Base-by-base conservation (phyloP, 2,797 vertebrate genomes). In the Micrastur ruficollis region DNA sequence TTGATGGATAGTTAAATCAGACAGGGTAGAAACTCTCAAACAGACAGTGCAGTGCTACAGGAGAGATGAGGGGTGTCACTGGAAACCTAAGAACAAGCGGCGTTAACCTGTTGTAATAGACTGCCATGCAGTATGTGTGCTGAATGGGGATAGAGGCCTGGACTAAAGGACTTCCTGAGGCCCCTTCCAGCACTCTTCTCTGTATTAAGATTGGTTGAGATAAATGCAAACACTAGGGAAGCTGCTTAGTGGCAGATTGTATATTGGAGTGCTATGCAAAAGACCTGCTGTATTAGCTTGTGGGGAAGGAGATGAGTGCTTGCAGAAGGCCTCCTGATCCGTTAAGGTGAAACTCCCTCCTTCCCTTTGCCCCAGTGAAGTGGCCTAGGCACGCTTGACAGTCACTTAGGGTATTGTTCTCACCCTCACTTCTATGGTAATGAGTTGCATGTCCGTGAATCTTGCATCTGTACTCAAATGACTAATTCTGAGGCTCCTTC, bases 1-100 rank as follows among this genome's bases (percentile, higher is more conserved):
- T 59, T 78, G 82, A 13, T 66, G 70, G 55, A n/a, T 80, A 75
- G 68, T 90, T 89, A 90, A 85, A 93, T 82, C 18, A 42, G 44
- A 46, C 21, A 9, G 12, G 17, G 40, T 47, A 62, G 34, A 71
- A 91, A 53, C 23, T 55, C 36, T 80, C 8, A 72, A 29, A 47
- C 18, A 72, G 50, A 29, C 50, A 59, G 14, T 13, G 23, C 44
- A 42, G 36, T 82, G 49, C 55, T 85, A 47, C 29, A 44, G 61
- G 73, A 92, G 36, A 71, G 42, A 9, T 16, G 34, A 75, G 16
- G 19, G 34, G 31, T 53, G 34, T 63, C 59, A 61, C 66, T 68
- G 70, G 62, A 88, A 83, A 66, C 20, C 8, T 25, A 63, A 38
- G 53, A 86, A 15, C 18, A 55, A 78, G 40, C 59, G 66, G 10